Evolutionary conservation across 2,797 vertebrate genomes (phyloP).

Genomic region (Selene dorsalis): DNA sequence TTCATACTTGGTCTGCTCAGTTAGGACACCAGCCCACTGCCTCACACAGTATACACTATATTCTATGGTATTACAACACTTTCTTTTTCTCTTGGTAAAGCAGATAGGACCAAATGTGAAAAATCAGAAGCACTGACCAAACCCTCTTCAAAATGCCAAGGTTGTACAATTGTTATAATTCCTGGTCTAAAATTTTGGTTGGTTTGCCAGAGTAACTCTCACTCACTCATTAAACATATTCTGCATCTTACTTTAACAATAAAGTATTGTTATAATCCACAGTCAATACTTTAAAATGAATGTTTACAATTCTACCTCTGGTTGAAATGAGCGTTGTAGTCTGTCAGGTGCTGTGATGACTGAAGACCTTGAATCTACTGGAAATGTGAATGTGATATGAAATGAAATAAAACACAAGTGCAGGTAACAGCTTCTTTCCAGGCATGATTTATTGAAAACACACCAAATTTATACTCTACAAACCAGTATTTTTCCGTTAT

Average conservation of each 20-base stretch:
- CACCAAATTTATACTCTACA: conserved; percentile 97
- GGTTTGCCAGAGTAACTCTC: too few relatives aligned
- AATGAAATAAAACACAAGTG: conserved; percentile 55
- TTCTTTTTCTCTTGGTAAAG: background rate
- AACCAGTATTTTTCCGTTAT: conserved; percentile 90
- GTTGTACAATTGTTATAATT: background rate
- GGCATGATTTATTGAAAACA: conserved; percentile 99
- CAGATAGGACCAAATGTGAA: background rate
- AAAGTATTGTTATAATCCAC: background rate
- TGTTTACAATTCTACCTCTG: too few relatives aligned
- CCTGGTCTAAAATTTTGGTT: too few relatives aligned
- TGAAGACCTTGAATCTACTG: background rate
- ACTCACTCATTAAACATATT: too few relatives aligned
- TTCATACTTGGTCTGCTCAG: background rate
- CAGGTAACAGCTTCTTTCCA: conserved; percentile 83
- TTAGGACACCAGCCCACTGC: background rate
- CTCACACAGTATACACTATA: background rate
- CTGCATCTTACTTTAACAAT: too few relatives aligned
- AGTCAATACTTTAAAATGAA: background rate
- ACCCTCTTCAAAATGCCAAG: background rate
- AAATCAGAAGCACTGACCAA: background rate
- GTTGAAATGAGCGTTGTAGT: background rate
- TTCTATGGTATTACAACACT: background rate
- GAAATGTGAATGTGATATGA: background rate
- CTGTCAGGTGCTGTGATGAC: background rate